A percentile compares a stretch with the other conserved stretches of the same genome.
Evolutionary conservation across 2,797 vertebrate genomes (phyloP).

Genomic region (Ceyx erithaca): DNA sequence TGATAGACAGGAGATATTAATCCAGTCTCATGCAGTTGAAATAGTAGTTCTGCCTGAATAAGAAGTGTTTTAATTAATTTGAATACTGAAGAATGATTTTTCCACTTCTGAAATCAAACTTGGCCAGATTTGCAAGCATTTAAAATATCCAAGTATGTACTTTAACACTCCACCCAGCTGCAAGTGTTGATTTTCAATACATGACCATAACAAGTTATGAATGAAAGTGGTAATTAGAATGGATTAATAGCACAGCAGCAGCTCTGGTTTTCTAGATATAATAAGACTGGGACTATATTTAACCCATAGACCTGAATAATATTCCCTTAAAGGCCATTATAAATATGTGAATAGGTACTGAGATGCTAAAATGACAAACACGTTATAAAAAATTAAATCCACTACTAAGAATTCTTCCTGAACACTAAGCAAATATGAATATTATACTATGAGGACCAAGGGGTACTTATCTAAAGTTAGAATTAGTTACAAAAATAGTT

Average conservation of each 20-base stretch:
- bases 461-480: neutral
- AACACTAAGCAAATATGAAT: neutral
- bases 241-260: conserved; percentile 10
- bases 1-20: neutral
- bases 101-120: neutral
- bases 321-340: conserved; percentile 4
- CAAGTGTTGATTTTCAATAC: neutral
- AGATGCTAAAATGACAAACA: conserved; percentile 1
- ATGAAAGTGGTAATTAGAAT: conserved; percentile 27
- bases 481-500: conserved; percentile 1
- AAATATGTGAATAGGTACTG: neutral
- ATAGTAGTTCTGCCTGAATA: neutral
- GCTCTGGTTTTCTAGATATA: neutral
- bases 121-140: neutral
- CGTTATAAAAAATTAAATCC: neutral
- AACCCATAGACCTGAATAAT: neutral
- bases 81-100: neutral
- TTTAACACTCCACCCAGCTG: neutral
- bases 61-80: neutral
- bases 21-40: neutral
- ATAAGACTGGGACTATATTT: conserved; percentile 9
- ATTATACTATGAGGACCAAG: neutral
- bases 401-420: neutral
- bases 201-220: neutral
- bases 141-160: neutral